These are phyloP conservation scores for Clarias fuscus DNA, from an alignment of 2,797 vertebrate species.

Conservation along the genomic window DNA sequence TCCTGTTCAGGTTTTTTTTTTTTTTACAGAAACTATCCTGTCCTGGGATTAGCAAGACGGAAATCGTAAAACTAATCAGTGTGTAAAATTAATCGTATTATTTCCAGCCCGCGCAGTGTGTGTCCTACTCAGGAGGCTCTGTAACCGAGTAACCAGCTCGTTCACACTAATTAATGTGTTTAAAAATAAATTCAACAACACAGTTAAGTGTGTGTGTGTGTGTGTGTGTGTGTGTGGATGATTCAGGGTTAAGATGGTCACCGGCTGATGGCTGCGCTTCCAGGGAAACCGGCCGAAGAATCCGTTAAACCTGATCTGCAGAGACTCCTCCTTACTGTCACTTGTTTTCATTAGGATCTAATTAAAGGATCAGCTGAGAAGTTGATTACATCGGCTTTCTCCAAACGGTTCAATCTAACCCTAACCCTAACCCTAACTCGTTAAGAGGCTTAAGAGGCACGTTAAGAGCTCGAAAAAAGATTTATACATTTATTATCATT, in stretches of 20 bases:
- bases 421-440: no score
- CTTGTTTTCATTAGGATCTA: not conserved
- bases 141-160: not conserved
- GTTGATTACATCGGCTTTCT: slow-evolving; percentile 40
- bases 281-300: not conserved
- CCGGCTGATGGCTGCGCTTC: not conserved
- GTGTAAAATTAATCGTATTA: not conserved
- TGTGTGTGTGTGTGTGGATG: not conserved
- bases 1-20: not conserved
- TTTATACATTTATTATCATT: no score
- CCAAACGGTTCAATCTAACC: not conserved
- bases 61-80: not conserved
- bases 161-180: not conserved
- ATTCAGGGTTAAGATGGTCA: not conserved
- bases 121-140: not conserved
- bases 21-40: not conserved
- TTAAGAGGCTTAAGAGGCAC: not conserved
- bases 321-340: not conserved
- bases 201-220: not conserved
- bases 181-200: not conserved
- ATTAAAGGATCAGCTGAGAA: not conserved
- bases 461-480: no score
- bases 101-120: not conserved
- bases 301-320: slow-evolving; percentile 9
- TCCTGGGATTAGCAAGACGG: not conserved